phyloP scores from a whole-genome alignment of 30 jellyfish, hydroid and myxozoan species.

The Hydra vulgaris region DNA sequence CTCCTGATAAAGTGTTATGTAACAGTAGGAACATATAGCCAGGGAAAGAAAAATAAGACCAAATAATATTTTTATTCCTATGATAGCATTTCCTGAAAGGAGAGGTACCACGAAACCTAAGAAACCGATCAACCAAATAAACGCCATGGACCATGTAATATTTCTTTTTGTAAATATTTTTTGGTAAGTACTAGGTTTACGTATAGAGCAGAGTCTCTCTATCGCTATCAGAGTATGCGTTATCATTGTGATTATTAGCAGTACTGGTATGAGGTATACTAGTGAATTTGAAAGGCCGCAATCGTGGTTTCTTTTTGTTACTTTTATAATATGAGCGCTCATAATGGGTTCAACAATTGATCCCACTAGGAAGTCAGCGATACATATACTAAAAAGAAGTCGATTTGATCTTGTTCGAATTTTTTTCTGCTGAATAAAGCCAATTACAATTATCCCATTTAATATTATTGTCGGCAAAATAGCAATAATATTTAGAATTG shows the following conservation, averaged over 20 bases:
- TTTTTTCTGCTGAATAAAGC: conserved; percentile 10
- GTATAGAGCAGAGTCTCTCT: conserved; percentile 11
- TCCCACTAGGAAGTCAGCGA: conserved; percentile 22
- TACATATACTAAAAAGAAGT: conserved; percentile 19
- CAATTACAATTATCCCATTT: conserved; percentile 13
- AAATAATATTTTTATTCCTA: conserved; percentile 15
- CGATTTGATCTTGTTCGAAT: conserved; percentile 21
- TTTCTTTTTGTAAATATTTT: conserved; percentile 17
- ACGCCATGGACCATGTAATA: conserved; percentile 17
- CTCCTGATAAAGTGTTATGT: conserved; percentile 28
- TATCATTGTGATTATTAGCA: conserved; percentile 19
- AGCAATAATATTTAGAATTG: conserved; percentile 8
- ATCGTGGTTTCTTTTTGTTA: conserved; percentile 2
- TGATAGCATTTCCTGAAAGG: conserved; percentile 22
- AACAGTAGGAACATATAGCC: conserved; percentile 24
- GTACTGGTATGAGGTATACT: conserved; percentile 24
- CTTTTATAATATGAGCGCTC: conserved; percentile 20
- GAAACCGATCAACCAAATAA: conserved; percentile 12
- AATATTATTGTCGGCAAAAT: conserved; percentile 3
- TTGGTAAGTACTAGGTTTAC: background rate
- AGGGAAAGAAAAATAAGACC: conserved; percentile 16
- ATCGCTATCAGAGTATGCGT: conserved; percentile 24
- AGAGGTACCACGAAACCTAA: conserved; percentile 18
- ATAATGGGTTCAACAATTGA: conserved; percentile 21
- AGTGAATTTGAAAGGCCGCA: conserved; percentile 23